Evolutionary conservation across 64 coral and sea anemone species (phyloP).

Genomic region (Exaiptasia diaphana): DNA sequence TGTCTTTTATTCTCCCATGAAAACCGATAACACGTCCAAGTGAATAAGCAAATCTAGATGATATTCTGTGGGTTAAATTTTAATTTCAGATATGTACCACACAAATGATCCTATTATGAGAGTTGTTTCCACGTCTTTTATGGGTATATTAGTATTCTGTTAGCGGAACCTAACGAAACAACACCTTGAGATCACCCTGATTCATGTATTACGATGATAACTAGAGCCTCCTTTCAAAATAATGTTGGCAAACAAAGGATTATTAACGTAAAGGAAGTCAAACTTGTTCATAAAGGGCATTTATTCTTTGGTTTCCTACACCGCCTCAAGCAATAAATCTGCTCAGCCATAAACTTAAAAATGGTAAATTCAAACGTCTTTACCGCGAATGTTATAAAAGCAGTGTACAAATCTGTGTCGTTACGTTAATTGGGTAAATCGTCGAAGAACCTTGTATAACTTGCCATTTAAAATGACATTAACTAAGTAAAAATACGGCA

Average conservation of each 20-base stretch:
- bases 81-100: slow-evolving; percentile 70
- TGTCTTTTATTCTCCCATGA: background rate
- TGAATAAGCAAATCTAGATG: slow-evolving; percentile 20
- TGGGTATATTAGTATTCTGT: slow-evolving; percentile 67
- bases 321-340: slow-evolving; percentile 88
- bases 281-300: slow-evolving; percentile 87
- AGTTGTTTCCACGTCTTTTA: slow-evolving; percentile 65
- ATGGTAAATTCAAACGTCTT: slow-evolving; percentile 95
- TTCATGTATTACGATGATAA: slow-evolving; percentile 93
- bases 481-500: slow-evolving; percentile 40
- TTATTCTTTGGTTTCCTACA: slow-evolving; percentile 79
- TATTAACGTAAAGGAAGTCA: slow-evolving; percentile 87
- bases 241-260: slow-evolving; percentile 98
- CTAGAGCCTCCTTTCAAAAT: slow-evolving; percentile 58
- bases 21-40: background rate
- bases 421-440: slow-evolving; percentile 87
- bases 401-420: slow-evolving; percentile 38
- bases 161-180: slow-evolving; percentile 76
- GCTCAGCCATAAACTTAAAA: slow-evolving; percentile 57
- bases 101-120: slow-evolving; percentile 85
- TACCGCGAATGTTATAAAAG: too few species aligned
- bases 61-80: slow-evolving; percentile 65
- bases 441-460: slow-evolving; percentile 69
- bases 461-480: slow-evolving; percentile 57
- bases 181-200: slow-evolving; percentile 69